Conservation (phyloP, 2,888 invertebrate species). For the Cerastis leucographa region DNA sequence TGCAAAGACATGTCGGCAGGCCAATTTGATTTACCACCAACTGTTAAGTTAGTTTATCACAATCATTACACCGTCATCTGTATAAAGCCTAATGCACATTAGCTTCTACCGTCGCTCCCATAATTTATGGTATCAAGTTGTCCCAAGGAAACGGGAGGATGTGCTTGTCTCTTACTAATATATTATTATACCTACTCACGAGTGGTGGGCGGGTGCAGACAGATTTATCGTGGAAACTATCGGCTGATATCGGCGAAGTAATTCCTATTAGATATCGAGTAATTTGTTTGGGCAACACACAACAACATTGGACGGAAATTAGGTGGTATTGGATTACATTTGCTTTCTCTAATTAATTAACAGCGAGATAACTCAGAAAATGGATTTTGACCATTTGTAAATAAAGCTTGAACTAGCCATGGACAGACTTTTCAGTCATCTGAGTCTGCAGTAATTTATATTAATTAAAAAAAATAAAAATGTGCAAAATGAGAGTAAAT, state of each 20-base stretch:
- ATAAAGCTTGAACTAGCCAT: background rate
- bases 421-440: background rate
- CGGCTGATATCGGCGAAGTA: slow-evolving; percentile 8
- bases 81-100: slow-evolving; percentile 39
- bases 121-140: slow-evolving; percentile 60
- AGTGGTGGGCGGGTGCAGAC: slow-evolving; percentile 64
- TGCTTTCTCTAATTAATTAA: slow-evolving; percentile 3
- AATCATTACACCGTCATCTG: slow-evolving; percentile 38
- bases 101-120: slow-evolving; percentile 33
- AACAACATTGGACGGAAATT: slow-evolving; percentile 31
- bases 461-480: no score
- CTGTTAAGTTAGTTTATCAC: slow-evolving; percentile 17
- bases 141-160: slow-evolving; percentile 55
- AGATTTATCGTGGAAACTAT: slow-evolving; percentile 70
- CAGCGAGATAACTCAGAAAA: background rate
- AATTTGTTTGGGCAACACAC: slow-evolving; percentile 62
- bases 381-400: background rate
- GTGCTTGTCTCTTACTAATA: slow-evolving; percentile 56
- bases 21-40: slow-evolving; percentile 21
- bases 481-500: no score
- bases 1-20: background rate
- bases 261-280: slow-evolving; percentile 45
- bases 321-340: background rate
- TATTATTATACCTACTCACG: slow-evolving; percentile 55
- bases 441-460: background rate